Conservation (phyloP, 2,113 vertebrate species). For the Sylvilagus bachmani region DNA sequence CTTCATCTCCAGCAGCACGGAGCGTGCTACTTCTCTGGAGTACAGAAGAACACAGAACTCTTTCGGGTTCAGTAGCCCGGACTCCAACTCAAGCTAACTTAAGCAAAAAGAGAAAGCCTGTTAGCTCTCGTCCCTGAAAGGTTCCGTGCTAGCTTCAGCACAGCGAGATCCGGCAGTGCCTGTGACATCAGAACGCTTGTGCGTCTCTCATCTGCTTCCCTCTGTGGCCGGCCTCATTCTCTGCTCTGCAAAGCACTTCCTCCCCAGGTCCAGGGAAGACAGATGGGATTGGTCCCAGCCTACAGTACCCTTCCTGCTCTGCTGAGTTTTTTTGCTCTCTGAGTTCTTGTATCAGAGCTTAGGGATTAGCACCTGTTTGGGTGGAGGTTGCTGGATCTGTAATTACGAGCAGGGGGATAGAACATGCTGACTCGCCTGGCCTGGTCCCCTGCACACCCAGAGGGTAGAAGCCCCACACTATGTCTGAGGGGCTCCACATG, state of each 20-base stretch:
- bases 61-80: background rate
- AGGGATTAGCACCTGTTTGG: background rate
- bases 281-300: background rate
- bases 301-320: background rate
- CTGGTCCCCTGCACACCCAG: background rate
- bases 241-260: accelerated
- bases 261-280: background rate
- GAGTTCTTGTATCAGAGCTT: background rate
- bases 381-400: background rate
- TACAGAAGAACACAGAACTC: background rate
- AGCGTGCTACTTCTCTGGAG: background rate
- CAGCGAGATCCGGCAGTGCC: background rate
- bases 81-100: background rate
- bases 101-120: background rate
- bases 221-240: background rate
- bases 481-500: background rate
- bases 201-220: background rate
- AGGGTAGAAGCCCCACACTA: background rate
- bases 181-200: too few species aligned
- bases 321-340: background rate
- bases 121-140: background rate
- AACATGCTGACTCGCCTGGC: background rate
- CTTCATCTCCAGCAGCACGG: background rate
- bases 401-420: background rate
- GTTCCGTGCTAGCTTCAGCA: background rate